Evolutionary conservation across 30 jellyfish, hydroid and myxozoan genomes (phyloP).

Genomic region (Hydra vulgaris): DNA sequence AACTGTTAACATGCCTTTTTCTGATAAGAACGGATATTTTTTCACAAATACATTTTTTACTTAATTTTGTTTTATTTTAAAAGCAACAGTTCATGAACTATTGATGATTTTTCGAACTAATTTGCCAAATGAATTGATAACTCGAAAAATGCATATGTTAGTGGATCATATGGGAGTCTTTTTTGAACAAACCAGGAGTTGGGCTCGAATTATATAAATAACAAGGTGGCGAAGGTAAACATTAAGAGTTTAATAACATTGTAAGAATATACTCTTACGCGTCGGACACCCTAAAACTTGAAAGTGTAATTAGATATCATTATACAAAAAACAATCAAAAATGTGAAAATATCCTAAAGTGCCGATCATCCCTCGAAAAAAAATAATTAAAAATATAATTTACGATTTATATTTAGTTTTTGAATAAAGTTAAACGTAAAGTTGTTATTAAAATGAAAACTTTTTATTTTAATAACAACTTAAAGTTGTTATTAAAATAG

Average conservation of each 20-base stretch:
- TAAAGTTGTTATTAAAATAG: too few species aligned
- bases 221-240: not conserved
- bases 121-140: not conserved
- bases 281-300: not conserved
- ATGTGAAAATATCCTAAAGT: not conserved
- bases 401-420: too few species aligned
- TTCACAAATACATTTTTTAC: not conserved
- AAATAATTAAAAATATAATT: too few species aligned
- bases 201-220: not conserved
- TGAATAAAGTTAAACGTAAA: too few species aligned
- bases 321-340: not conserved
- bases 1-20: too few species aligned
- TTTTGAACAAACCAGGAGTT: not conserved
- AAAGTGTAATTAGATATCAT: not conserved
- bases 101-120: not conserved
- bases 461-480: too few species aligned
- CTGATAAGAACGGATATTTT: too few species aligned
- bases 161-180: not conserved
- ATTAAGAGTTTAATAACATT: not conserved
- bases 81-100: not conserved
- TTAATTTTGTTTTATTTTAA: not conserved
- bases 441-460: too few species aligned
- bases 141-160: not conserved
- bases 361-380: too few species aligned
- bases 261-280: not conserved